Conservation (phyloP, 2,113 vertebrate species). For the Rostratula benghalensis region DNA sequence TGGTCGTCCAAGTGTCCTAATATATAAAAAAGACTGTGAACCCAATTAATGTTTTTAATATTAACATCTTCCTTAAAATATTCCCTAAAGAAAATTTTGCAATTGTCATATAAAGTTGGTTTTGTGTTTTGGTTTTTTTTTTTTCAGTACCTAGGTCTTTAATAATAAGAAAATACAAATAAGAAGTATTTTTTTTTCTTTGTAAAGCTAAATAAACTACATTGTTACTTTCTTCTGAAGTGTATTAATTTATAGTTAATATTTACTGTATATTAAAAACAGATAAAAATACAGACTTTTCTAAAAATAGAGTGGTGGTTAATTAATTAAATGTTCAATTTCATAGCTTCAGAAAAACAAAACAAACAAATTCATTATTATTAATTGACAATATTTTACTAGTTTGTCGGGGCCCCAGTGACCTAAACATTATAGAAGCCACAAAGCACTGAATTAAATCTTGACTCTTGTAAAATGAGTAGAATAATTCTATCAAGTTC, state of each 20-base stretch:
- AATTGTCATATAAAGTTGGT: neutral
- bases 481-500: constrained; percentile 36
- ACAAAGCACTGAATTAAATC: constrained; percentile 20
- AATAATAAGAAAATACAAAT: neutral
- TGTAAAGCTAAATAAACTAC: neutral
- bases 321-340: constrained; percentile 18
- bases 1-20: neutral
- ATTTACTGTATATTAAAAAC: neutral
- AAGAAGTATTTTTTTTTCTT: neutral
- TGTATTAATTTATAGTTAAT: neutral
- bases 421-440: neutral
- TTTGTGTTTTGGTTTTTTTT: no score
- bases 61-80: neutral
- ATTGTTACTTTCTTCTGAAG: neutral
- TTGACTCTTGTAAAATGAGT: neutral
- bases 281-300: neutral
- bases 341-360: constrained; percentile 13
- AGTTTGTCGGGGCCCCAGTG: neutral
- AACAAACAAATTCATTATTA: constrained; percentile 33
- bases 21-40: neutral
- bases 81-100: neutral
- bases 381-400: constrained; percentile 37
- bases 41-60: neutral
- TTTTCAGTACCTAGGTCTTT: neutral
- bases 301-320: neutral